Conservation (phyloP, 2,888 invertebrate genomes). For the Stenodera caucasica region DNA sequence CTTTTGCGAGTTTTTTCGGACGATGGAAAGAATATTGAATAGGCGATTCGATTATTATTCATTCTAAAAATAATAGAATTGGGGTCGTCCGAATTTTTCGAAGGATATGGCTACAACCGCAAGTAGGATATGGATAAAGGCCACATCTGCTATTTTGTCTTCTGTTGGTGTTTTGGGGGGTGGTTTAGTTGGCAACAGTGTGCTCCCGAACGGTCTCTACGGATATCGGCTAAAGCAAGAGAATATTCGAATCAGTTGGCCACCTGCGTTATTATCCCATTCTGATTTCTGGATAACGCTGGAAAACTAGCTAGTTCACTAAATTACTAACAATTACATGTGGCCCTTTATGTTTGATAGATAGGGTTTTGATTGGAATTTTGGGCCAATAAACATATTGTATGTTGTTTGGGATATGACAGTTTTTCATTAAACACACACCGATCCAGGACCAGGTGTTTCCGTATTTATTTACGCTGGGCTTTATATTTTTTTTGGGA, state of each 20-base stretch:
- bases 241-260: not conserved
- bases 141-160: constrained; percentile 1
- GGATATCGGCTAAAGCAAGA: not conserved
- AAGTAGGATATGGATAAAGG: not conserved
- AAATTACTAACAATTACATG: no score
- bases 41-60: not conserved
- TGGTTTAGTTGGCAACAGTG: not conserved
- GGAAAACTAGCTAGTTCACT: no score
- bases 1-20: not conserved
- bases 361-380: no score
- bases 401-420: not conserved
- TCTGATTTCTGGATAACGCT: not conserved
- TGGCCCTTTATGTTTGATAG: no score
- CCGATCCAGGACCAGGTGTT: not conserved
- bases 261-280: constrained; percentile 3
- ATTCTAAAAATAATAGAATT: not conserved
- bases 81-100: not conserved
- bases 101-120: not conserved
- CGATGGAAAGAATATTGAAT: no score
- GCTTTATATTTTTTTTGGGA: not conserved
- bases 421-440: constrained; percentile 2
- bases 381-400: no score
- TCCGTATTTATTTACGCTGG: constrained; percentile 1
- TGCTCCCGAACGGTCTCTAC: not conserved
- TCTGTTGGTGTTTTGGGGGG: not conserved